Conservation (phyloP, 23 tunicate species). For the Halocynthia roretzi region DNA sequence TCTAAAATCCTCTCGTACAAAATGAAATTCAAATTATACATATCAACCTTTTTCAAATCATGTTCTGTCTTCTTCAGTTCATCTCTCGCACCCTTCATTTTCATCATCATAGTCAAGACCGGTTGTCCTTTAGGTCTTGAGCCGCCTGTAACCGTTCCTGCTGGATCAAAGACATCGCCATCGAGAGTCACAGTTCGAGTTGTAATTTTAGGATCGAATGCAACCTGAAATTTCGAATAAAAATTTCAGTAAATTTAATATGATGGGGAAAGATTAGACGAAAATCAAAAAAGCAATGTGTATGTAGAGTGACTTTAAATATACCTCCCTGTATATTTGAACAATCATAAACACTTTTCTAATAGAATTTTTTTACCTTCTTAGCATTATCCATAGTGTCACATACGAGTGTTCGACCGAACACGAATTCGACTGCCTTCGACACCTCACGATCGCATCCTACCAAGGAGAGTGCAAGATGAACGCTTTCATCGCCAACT, state of each 20-base stretch:
- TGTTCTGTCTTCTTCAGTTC: constrained; percentile 31
- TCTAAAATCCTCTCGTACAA: too few species aligned
- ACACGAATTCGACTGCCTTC: constrained; percentile 72
- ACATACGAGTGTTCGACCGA: constrained; percentile 66
- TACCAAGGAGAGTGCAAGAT: constrained; percentile 70
- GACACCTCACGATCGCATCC: constrained; percentile 29
- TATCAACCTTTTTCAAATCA: constrained; percentile 8
- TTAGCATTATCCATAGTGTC: constrained; percentile 66
- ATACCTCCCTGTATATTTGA: too few species aligned
- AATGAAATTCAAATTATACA: too few species aligned
- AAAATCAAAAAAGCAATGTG: too few species aligned
- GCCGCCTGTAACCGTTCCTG: constrained; percentile 89
- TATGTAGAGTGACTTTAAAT: too few species aligned
- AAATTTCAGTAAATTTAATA: too few species aligned
- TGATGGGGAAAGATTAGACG: too few species aligned
- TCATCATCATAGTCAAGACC: constrained; percentile 46
- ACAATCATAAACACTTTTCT: neutral
- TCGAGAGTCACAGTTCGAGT: constrained; percentile 69
- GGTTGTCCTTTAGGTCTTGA: constrained; percentile 41
- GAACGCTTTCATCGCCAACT: constrained; percentile 72
- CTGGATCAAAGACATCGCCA: constrained; percentile 91
- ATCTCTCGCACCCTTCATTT: constrained; percentile 35
- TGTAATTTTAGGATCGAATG: constrained; percentile 75
- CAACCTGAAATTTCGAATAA: constrained; percentile 46
- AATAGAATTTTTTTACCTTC: constrained; percentile 32